Conservation (phyloP, 2,888 invertebrate genomes). For the Zaprionus bogoriensis region DNA sequence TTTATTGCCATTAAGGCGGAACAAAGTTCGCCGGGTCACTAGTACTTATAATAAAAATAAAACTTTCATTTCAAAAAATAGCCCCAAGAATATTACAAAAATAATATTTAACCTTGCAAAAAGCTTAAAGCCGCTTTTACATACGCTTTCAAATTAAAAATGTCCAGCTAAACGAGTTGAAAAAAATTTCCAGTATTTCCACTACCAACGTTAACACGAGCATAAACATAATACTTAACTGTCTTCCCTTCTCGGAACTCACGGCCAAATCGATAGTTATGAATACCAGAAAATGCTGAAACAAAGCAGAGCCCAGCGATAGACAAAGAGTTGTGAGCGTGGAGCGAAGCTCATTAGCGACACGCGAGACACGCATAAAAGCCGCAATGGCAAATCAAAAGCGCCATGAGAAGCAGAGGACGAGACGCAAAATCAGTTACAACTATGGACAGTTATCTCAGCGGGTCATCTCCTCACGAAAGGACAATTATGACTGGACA, state of each 20-base stretch:
- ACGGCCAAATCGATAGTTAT: constrained; percentile 20
- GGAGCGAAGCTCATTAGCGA: constrained; percentile 51
- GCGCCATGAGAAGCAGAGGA: constrained; percentile 17
- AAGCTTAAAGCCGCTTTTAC: no score
- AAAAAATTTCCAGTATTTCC: neutral
- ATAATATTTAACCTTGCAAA: no score
- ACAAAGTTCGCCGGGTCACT: no score
- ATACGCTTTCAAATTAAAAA: neutral
- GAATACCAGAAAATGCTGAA: neutral
- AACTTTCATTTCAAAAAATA: no score
- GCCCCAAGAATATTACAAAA: no score
- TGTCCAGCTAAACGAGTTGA: neutral
- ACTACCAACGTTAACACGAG: neutral
- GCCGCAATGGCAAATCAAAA: constrained; percentile 70
- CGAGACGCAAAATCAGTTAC: constrained; percentile 72
- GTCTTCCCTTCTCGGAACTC: neutral
- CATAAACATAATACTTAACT: neutral
- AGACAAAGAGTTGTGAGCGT: constrained; percentile 16
- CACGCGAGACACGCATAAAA: constrained; percentile 77
- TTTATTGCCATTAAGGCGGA: no score
- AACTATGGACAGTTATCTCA: constrained; percentile 78
- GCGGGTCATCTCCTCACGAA: constrained; percentile 80
- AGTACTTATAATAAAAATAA: no score
- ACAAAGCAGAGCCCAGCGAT: neutral
- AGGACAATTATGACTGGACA: constrained; percentile 79